Base-by-base conservation (phyloP, 2,888 invertebrate genomes). In the Tipula helvola region DNA sequence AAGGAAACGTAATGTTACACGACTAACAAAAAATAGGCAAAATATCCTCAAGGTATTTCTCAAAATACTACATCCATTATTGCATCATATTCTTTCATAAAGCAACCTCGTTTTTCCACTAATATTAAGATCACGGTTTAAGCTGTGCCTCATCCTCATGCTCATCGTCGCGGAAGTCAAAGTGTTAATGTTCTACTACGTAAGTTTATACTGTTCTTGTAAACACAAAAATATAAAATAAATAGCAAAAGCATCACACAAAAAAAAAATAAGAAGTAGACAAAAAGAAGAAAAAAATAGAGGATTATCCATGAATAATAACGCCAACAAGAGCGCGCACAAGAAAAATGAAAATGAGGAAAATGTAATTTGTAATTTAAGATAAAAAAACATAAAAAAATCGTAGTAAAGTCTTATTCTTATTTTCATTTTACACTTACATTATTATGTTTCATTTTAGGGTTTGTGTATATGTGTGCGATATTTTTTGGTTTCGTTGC, bases 301-400 rank as follows among this genome's bases (percentile, higher is more conserved):
- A 71, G 71, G 71, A 71, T 71, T 71, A 71, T 71, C 71, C 71
- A 71, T 71, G 71, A 71, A 71, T 71, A 71, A 71, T 71, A 71
- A 71, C 71, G 71, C 71, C 71, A 71, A 71, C 71, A 71, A 71
- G 71, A 28, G 2, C 71, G 71, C 71, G 71, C 28, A 71, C 71
- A 18, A 28, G 28, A 71, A 71, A 71, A 71, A 71, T 71, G 71
- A 28, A 28, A 71, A 71, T 71, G 28, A 71, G 10, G 71, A 71
- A 71, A 71, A 71, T 71, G 71, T 71, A 71, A 71, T 71, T 71
- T 71, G 71, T 71, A 71, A 28, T 71, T 71, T 71, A 71, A 71
- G 71, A 71, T 71, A 71, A 71, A 28, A 28, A 71, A 71, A 71
- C 71, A 71, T 28, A 71, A 71, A 52, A 71, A 71, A 71, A 71